phyloP scores from a whole-genome alignment of 2,888 invertebrate genomes.

The Cephus nigrinus region DNA sequence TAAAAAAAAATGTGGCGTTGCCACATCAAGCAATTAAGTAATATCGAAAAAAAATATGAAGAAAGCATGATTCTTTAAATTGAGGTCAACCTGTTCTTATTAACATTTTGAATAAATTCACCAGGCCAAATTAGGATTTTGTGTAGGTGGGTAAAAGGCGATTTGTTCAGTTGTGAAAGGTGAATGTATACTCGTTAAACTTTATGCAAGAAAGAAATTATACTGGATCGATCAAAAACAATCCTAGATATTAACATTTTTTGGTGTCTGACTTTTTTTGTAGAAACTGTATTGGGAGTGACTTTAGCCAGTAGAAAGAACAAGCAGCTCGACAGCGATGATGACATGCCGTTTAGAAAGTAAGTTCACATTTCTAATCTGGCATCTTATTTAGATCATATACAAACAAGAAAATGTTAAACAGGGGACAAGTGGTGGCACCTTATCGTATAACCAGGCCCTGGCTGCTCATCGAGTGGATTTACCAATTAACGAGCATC shows the following conservation, averaged over 20 bases:
- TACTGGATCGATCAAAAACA: background rate
- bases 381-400: constrained; percentile 15
- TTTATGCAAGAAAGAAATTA: background rate
- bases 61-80: background rate
- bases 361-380: constrained; percentile 48
- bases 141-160: background rate
- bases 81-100: background rate
- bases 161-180: background rate
- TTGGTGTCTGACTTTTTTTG: constrained; percentile 34
- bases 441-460: constrained; percentile 69
- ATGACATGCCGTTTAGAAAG: constrained; percentile 71
- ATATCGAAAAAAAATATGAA: background rate
- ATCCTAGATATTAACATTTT: background rate
- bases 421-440: constrained; percentile 69
- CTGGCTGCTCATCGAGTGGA: constrained; percentile 70
- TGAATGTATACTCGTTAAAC: background rate
- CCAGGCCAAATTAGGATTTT: background rate
- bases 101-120: background rate
- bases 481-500: constrained; percentile 69
- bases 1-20: background rate
- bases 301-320: constrained; percentile 57
- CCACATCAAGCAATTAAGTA: background rate
- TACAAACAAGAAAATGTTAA: constrained; percentile 16
- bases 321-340: constrained; percentile 43
- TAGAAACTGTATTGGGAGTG: constrained; percentile 71